Base-by-base conservation (phyloP, 2,888 invertebrate species). In the Dione juno region DNA sequence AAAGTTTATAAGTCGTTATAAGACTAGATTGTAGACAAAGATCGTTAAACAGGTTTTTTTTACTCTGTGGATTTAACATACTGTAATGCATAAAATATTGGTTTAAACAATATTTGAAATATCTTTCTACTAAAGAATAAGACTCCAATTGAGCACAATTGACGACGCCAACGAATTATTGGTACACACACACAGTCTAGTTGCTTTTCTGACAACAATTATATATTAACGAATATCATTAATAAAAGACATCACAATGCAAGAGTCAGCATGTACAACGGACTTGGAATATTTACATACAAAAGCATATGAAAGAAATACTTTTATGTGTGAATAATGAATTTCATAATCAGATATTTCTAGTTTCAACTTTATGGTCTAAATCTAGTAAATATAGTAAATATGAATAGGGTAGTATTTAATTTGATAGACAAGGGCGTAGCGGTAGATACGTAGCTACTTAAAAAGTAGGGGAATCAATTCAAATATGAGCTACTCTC, bases 331-430 rank as follows among this genome's bases (percentile, higher is more conserved):
- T 48, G 1, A 14, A 63, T 64, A 50, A 64, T 64, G n/a, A 37
- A 50, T 50, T 50, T 40, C 50, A 14, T 40, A 64, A 64, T 9
- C 64, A n/a, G 37, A 37, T 63, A 63, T 40, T 61, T 64, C 50
- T 48, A 64, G 37, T 50, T 64, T 40, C 16, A 52, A 64, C 64
- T 48, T 52, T 50, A 21, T 19, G 10, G 6, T 64, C 64, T 48
- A 52, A 64, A 64, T 28, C 28, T 43, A 61, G 61, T 5, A 40
- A 40, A 40, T 50, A 50, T 10, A 21, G 16, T 52, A 64, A 50
- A 2, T 19, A 64, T 16, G 48, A n/a, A n/a, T n/a, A n/a, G 16
- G 37, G 50, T 52, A 64, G 64, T 52, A 35, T 45, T 21, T 35
- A 48, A 35, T 43, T 63, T 48, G n/a, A 35, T n/a, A 10, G 59